Percentiles rank a stretch among this genome's conserved stretches.
Conservation (phyloP, 2,113 vertebrate species). For the Nerophis lumbriciformis region DNA sequence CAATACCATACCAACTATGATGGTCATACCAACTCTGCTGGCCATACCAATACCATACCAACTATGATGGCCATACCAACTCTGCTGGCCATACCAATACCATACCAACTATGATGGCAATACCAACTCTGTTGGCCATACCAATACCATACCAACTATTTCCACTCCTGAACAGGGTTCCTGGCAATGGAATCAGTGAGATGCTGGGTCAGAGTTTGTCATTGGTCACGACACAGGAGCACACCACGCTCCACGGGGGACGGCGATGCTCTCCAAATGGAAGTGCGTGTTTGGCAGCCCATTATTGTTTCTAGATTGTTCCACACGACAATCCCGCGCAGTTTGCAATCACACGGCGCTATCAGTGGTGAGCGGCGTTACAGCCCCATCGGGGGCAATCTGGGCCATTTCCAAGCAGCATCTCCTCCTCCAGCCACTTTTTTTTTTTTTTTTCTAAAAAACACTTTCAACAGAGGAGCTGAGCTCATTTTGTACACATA, state of each 20-base stretch:
- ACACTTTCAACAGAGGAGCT: slow-evolving; percentile 57
- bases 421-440: slow-evolving; percentile 52
- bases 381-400: slow-evolving; percentile 55
- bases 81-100: too few species aligned
- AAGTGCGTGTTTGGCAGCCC: background rate
- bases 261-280: slow-evolving; percentile 9
- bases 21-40: too few species aligned
- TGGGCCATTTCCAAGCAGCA: slow-evolving; percentile 60
- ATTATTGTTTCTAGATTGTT: slow-evolving; percentile 21
- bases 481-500: slow-evolving; percentile 69
- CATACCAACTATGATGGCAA: too few species aligned
- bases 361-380: slow-evolving; percentile 47
- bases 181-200: slow-evolving; percentile 3
- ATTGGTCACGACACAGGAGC: background rate
- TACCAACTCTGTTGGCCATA: too few species aligned
- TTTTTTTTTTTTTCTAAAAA: slow-evolving; percentile 2
- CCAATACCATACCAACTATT: too few species aligned
- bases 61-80: too few species aligned
- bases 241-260: slow-evolving; percentile 1
- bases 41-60: too few species aligned
- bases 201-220: slow-evolving; percentile 8
- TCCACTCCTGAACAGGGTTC: too few species aligned
- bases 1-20: too few species aligned
- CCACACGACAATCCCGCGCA: slow-evolving; percentile 34
- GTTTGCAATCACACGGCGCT: slow-evolving; percentile 47